A percentile compares a stretch with the other conserved stretches of the same genome.
phyloP scores from a whole-genome alignment of 2,888 invertebrate species.

The Tromatobia lineatoria region DNA sequence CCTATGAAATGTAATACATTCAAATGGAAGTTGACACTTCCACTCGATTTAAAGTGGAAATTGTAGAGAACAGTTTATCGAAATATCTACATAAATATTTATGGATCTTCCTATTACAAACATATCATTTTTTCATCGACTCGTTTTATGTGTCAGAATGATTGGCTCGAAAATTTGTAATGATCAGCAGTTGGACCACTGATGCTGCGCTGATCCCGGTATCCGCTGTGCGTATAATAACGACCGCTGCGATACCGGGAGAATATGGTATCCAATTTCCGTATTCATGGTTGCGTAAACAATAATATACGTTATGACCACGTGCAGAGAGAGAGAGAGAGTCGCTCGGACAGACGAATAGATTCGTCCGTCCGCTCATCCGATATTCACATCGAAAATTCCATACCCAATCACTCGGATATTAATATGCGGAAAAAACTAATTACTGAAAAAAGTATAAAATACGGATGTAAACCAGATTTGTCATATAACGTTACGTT shows the following conservation, averaged over 20 bases:
- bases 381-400: conserved; percentile 45
- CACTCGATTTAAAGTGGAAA: no score
- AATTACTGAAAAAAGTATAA: conserved; percentile 5
- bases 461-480: not conserved
- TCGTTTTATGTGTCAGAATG: not conserved
- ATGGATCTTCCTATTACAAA: not conserved
- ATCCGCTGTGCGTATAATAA: conserved; percentile 4
- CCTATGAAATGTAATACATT: no score
- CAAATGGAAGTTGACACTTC: no score
- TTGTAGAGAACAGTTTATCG: no score
- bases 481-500: not conserved
- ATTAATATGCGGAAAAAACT: conserved; percentile 28
- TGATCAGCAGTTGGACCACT: conserved; percentile 10
- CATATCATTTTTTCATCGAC: conserved; percentile 18
- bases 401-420: conserved; percentile 12
- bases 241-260: conserved; percentile 8
- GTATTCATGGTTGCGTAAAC: conserved; percentile 32
- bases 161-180: conserved; percentile 13
- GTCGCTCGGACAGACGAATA: not conserved
- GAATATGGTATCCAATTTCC: conserved; percentile 52
- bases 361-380: not conserved
- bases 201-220: conserved; percentile 29
- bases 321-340: not conserved
- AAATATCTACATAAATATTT: not conserved
- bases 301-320: conserved; percentile 30